phyloP scores from a whole-genome alignment of 2,113 vertebrate species.

The Uria aalge region DNA sequence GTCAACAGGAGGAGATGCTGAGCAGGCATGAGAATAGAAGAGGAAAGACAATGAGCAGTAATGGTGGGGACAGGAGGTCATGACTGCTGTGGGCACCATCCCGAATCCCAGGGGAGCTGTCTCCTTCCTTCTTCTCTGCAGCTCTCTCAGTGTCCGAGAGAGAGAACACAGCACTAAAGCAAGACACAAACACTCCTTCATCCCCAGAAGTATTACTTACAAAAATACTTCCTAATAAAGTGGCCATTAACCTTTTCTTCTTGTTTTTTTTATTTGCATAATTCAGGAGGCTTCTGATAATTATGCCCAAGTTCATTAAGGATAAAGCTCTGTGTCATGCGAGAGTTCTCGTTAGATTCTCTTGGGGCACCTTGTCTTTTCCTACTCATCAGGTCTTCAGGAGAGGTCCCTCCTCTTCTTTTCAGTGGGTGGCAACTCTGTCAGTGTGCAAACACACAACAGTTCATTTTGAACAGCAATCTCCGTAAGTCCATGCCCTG shows the following conservation, averaged over 20 bases:
- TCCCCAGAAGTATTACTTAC: neutral
- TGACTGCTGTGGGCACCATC: neutral
- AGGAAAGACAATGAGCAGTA: neutral
- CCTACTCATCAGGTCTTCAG: neutral
- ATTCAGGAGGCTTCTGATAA: neutral
- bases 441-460: neutral
- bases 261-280: neutral
- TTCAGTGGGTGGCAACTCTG: neutral
- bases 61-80: neutral
- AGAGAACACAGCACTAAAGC: neutral
- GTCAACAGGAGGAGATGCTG: neutral
- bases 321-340: neutral
- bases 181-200: neutral
- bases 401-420: neutral
- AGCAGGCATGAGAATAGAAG: neutral
- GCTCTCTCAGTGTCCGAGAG: neutral
- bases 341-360: neutral
- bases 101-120: neutral
- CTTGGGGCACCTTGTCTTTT: neutral
- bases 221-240: neutral
- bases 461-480: neutral
- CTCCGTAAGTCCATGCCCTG: neutral
- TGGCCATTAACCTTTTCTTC: neutral
- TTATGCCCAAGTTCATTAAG: neutral
- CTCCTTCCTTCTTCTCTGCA: neutral